A percentile compares a stretch with the other conserved stretches of the same genome.
Evolutionary conservation across 2,888 invertebrate species (phyloP).

Genomic region (Anthrax anthrax): DNA sequence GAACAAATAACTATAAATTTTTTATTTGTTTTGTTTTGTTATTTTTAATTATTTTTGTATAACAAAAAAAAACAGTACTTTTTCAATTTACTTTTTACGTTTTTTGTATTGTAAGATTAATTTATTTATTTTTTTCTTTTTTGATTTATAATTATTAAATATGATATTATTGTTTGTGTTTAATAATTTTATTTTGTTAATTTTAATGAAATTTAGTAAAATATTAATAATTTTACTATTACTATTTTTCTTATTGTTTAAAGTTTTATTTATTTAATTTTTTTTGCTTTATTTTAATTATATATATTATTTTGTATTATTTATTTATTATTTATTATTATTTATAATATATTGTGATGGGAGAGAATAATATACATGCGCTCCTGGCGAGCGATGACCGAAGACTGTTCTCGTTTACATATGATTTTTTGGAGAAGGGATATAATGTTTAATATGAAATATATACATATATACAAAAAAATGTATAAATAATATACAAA

Average conservation of each 20-base stretch:
- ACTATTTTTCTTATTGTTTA: no score
- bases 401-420: constrained; percentile 14
- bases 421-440: constrained; percentile 11
- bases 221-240: no score
- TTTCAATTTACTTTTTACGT: background rate
- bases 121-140: background rate
- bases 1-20: background rate
- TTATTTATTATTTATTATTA: constrained; percentile 3
- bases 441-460: background rate
- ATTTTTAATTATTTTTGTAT: background rate
- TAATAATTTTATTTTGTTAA: constrained; percentile 1
- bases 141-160: background rate
- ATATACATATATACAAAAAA: no score
- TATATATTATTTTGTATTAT: constrained; percentile 2
- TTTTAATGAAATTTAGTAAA: no score
- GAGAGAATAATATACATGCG: constrained; percentile 13
- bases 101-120: background rate
- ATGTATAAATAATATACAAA: no score
- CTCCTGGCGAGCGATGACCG: constrained; percentile 17
- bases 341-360: background rate
- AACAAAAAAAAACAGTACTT: background rate
- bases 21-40: no score
- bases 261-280: no score
- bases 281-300: background rate
- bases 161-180: no score